Base-by-base conservation (phyloP, 2,113 vertebrate genomes). In the Eulemur macaco region DNA sequence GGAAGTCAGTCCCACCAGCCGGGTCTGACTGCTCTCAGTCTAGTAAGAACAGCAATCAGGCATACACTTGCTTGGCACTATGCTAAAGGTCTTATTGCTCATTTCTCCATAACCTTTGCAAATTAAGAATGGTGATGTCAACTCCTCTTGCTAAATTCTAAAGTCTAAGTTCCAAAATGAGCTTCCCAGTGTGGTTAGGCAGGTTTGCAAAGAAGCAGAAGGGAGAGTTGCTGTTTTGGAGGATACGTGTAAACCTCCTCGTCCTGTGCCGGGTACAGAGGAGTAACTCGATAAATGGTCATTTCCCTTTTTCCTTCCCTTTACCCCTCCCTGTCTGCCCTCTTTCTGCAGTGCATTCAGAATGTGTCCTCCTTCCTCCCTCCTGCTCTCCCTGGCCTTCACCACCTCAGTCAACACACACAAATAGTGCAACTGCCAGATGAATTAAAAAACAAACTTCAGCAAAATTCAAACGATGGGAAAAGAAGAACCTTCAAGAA, bases 381-480 rank as follows among this genome's bases (percentile, higher is more conserved):
- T 60, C 37, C 64, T 64, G 31, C 20, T 50, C 78, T 86, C 71
- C 14, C 63, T 34, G 54, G 74, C 54, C 78, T 96, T 86, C 37
- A 58, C 27, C 86, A 73, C 34, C 42, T 97, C 86, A 88, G 8
- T 76, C 81, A 89, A 64, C 84, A 92, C 68, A 74, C 21, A 73
- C 23, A 81, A 86, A 92, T 29, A 87, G 52, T 50, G 23, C 21
- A 56, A 54, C 34, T 89, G 21, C 85, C 39, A n/a, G 69, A 76
- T 56, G 58, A 96, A 82, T 83, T 88, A 60, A 95, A 96, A 96
- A 66, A 76, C 74, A 84, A 95, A 37, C 83, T 86, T 92, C 89
- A 96, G 89, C 89, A 97, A 96, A 91, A 95, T 96, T 94, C 64
- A 86, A 90, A 77, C 54, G 68, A 82, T 95, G 89, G 86, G 92